phyloP scores from a whole-genome alignment of 2,113 vertebrate species.

The Leuciscus idus region DNA sequence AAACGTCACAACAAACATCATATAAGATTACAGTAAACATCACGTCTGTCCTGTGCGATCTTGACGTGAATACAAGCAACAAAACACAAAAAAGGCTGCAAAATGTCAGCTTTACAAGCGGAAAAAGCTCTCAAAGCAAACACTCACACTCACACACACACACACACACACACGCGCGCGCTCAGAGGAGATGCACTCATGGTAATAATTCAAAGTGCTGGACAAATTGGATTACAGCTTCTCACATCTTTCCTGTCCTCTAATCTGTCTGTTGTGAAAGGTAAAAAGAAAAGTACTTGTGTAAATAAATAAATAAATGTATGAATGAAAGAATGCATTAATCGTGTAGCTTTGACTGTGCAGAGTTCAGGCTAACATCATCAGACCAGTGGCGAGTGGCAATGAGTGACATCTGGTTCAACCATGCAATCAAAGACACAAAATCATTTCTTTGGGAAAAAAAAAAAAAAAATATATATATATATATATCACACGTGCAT shows the following conservation, averaged over 20 bases:
- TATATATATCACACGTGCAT: too few relatives aligned
- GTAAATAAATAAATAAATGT: slow-evolving; percentile 25
- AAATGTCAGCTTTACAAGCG: neutral
- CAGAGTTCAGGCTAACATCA: neutral
- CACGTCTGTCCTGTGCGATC: neutral
- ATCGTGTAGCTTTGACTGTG: slow-evolving; percentile 13
- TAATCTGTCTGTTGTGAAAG: slow-evolving; percentile 29
- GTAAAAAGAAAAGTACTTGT: slow-evolving; percentile 13
- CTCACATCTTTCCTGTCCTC: slow-evolving; percentile 20
- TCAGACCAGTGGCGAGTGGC: neutral
- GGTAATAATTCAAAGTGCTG: slow-evolving; percentile 26
- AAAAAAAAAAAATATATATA: too few relatives aligned
- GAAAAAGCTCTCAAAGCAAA: slow-evolving; percentile 7
- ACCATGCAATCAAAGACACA: too few relatives aligned
- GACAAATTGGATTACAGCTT: slow-evolving; percentile 21
- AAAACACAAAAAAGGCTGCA: slow-evolving; percentile 1
- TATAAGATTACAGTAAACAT: slow-evolving; percentile 19
- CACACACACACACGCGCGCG: neutral
- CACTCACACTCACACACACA: neutral
- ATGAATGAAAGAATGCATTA: slow-evolving; percentile 25
- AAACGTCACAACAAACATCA: neutral
- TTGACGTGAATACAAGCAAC: neutral
- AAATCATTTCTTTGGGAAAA: too few relatives aligned
- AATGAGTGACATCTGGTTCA: too few relatives aligned
- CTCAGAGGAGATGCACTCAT: neutral